These are phyloP conservation scores for Pelosia muscerda DNA, from an alignment of 2,888 invertebrate genomes.

Conservation along the genomic window DNA sequence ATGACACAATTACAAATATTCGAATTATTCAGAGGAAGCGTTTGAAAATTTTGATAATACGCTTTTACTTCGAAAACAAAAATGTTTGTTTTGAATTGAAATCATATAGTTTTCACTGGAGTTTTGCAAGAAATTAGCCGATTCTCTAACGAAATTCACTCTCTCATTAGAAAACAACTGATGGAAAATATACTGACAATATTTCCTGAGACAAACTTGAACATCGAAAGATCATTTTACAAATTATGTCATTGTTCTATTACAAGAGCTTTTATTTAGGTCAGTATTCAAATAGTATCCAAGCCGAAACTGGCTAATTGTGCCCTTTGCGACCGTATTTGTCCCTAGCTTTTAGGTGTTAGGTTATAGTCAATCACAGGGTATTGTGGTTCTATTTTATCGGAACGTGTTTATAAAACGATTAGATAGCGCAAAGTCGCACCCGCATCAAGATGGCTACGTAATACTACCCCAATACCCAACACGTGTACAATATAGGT, in stretches of 20 bases:
- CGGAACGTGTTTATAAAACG: constrained; percentile 78
- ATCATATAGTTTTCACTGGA: background rate
- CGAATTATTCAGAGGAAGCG: background rate
- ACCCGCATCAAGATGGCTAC: constrained; percentile 70
- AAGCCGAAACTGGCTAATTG: constrained; percentile 60
- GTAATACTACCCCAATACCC: constrained; percentile 86
- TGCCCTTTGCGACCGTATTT: constrained; percentile 82
- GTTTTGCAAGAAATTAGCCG: constrained; percentile 2
- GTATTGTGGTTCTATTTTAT: constrained; percentile 87
- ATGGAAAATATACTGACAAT: background rate
- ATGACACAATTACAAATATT: background rate
- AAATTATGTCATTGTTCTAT: constrained; percentile 1
- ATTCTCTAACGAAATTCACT: constrained; percentile 3
- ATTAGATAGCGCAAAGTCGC: constrained; percentile 72
- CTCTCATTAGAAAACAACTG: background rate
- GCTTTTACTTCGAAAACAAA: background rate
- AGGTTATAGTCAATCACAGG: constrained; percentile 84
- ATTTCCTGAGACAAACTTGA: background rate
- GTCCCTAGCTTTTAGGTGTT: constrained; percentile 85
- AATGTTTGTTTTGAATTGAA: background rate
- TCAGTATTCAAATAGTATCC: background rate
- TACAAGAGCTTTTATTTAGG: background rate
- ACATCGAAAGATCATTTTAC: background rate
- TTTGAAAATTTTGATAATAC: background rate
- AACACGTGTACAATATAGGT: constrained; percentile 74